Conservation (phyloP, 2,797 vertebrate genomes). For the Gymnothorax reevesii region DNA sequence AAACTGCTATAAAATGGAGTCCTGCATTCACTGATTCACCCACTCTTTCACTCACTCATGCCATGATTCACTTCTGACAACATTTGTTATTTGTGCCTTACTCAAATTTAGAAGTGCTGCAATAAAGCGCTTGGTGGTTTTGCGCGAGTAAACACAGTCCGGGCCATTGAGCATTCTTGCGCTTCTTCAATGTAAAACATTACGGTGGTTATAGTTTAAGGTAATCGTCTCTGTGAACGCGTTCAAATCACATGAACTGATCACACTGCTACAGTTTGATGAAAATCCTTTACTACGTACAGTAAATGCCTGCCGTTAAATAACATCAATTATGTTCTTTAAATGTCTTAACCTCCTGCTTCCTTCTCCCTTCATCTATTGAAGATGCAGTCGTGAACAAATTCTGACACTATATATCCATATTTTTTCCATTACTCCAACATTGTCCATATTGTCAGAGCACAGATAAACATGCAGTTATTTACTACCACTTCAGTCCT, state of each 20-base stretch:
- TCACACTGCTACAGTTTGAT: neutral
- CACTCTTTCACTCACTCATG: neutral
- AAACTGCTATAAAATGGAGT: neutral
- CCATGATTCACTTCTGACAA: neutral
- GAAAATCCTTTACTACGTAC: neutral
- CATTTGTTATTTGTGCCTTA: neutral
- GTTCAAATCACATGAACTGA: neutral
- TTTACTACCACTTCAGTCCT: neutral
- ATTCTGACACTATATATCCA: neutral
- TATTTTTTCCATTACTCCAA: neutral
- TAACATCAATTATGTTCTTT: neutral
- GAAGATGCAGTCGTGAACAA: neutral
- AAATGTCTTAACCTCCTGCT: neutral
- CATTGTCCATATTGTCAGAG: neutral
- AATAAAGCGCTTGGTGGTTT: neutral
- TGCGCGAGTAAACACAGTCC: neutral
- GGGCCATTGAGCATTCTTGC: neutral
- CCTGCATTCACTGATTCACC: neutral
- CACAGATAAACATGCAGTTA: neutral
- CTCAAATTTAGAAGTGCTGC: neutral
- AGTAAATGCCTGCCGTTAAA: neutral
- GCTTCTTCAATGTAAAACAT: neutral
- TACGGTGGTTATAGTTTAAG: neutral
- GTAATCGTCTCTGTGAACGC: neutral
- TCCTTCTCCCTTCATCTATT: neutral